phyloP scores from a whole-genome alignment of 2,888 invertebrate species.

The Linyphia triangularis region DNA sequence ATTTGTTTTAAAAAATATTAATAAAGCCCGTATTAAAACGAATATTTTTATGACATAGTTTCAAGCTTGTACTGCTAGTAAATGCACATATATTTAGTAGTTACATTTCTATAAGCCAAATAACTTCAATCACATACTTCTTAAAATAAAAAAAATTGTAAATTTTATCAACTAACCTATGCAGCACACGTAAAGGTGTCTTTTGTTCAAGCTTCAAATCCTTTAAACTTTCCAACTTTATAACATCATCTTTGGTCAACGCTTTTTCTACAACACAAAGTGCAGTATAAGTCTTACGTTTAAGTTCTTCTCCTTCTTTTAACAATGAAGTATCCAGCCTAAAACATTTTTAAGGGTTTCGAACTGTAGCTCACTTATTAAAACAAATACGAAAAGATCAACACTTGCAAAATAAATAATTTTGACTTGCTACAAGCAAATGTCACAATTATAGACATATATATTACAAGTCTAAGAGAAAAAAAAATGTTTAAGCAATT shows the following conservation, averaged over 20 bases:
- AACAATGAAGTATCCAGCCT: slow-evolving; percentile 86
- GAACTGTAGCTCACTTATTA: not conserved
- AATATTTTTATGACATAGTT: too few species aligned
- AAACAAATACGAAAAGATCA: too few species aligned
- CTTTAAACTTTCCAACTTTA: slow-evolving; percentile 82
- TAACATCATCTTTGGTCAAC: slow-evolving; percentile 80
- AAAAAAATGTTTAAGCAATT: too few species aligned
- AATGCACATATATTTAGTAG: slow-evolving; percentile 82
- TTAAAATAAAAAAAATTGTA: slow-evolving; percentile 74
- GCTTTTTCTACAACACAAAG: slow-evolving; percentile 84
- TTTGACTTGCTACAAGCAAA: too few species aligned
- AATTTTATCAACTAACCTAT: slow-evolving; percentile 80
- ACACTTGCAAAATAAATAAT: too few species aligned
- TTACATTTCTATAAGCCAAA: too few species aligned
- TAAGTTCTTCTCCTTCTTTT: slow-evolving; percentile 92
- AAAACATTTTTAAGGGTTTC: not conserved
- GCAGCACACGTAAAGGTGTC: slow-evolving; percentile 94
- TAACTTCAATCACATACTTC: too few species aligned
- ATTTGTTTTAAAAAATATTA: not conserved
- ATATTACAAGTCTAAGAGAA: too few species aligned
- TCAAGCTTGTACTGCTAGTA: not conserved
- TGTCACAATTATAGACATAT: too few species aligned
- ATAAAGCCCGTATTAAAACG: not conserved
- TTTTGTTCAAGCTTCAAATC: slow-evolving; percentile 86
- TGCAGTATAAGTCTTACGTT: slow-evolving; percentile 92